Evolutionary conservation across 2,797 vertebrate species (phyloP).

Genomic region (Spondyliosoma cantharus): DNA sequence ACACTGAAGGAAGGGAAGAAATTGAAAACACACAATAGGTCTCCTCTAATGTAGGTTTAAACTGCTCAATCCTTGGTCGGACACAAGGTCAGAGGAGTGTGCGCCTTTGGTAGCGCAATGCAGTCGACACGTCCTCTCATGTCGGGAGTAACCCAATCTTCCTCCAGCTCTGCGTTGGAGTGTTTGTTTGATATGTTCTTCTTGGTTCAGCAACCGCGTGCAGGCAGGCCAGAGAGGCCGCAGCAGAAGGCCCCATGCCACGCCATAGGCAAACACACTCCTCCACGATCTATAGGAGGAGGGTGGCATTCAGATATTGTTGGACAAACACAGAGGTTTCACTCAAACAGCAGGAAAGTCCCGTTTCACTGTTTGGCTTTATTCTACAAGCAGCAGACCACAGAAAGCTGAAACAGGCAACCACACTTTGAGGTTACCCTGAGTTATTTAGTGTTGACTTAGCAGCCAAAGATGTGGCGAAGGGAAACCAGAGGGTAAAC

Average conservation of each 20-base stretch:
- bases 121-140: constrained; percentile 55
- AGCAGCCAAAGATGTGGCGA: constrained; percentile 42
- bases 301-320: constrained; percentile 62
- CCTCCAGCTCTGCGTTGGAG: constrained; percentile 54
- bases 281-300: constrained; percentile 66
- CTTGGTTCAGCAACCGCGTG: constrained; percentile 66
- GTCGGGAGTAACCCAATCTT: constrained; percentile 67
- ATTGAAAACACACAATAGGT: no score
- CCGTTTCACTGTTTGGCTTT: constrained; percentile 43
- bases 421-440: constrained; percentile 46
- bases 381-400: constrained; percentile 48
- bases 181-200: constrained; percentile 78
- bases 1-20: no score
- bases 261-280: constrained; percentile 80
- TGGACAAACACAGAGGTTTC: constrained; percentile 68
- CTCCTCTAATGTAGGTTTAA: no score
- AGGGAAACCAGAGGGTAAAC: constrained; percentile 58
- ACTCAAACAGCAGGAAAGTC: constrained; percentile 65
- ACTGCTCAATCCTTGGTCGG: constrained; percentile 7
- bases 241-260: constrained; percentile 64
- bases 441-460: constrained; percentile 46
- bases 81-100: constrained; percentile 48
- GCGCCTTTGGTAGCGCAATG: constrained; percentile 39
- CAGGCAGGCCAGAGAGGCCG: constrained; percentile 64
- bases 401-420: constrained; percentile 33